These are phyloP conservation scores for Ennomos quercinarius DNA, from an alignment of 2,888 invertebrate species.

Conservation along the genomic window DNA sequence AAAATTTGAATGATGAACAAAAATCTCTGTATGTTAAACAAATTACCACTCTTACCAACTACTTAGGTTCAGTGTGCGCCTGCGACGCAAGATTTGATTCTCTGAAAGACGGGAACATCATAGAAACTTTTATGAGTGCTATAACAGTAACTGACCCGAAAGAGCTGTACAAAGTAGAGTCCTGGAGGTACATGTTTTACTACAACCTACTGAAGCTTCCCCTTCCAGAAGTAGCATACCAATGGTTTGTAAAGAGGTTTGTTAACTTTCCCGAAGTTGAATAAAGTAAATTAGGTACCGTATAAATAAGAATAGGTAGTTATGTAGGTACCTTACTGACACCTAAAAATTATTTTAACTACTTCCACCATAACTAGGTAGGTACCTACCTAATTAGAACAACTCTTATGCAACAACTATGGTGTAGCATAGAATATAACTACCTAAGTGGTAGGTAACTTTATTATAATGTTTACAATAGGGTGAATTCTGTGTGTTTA, in stretches of 20 bases:
- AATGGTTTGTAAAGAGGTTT: slow-evolving; percentile 87
- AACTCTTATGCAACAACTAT: no score
- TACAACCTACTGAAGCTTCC: slow-evolving; percentile 87
- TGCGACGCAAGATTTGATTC: slow-evolving; percentile 73
- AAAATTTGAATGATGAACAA: slow-evolving; percentile 87
- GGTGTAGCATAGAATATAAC: no score
- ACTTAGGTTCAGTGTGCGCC: slow-evolving; percentile 77
- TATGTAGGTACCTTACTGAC: no score
- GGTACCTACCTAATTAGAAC: no score
- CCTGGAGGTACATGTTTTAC: slow-evolving; percentile 88
- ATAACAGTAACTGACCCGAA: slow-evolving; percentile 86
- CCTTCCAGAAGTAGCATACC: slow-evolving; percentile 82
- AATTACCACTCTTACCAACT: slow-evolving; percentile 87
- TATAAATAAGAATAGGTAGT: neutral
- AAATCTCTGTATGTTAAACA: slow-evolving; percentile 87
- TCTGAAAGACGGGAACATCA: slow-evolving; percentile 82
- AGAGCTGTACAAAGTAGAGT: slow-evolving; percentile 88
- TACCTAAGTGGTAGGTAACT: no score
- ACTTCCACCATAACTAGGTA: no score
- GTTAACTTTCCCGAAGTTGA: slow-evolving; percentile 84
- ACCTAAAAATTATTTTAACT: neutral
- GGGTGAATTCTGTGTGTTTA: no score
- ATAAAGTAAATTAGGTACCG: slow-evolving; percentile 21
- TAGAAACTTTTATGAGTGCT: slow-evolving; percentile 87
- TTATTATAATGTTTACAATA: no score